Evolutionary conservation across 2,797 vertebrate genomes (phyloP), one percentile per base, ranked within the genome.

Genomic region (Rhinichthys osculus): DNA sequence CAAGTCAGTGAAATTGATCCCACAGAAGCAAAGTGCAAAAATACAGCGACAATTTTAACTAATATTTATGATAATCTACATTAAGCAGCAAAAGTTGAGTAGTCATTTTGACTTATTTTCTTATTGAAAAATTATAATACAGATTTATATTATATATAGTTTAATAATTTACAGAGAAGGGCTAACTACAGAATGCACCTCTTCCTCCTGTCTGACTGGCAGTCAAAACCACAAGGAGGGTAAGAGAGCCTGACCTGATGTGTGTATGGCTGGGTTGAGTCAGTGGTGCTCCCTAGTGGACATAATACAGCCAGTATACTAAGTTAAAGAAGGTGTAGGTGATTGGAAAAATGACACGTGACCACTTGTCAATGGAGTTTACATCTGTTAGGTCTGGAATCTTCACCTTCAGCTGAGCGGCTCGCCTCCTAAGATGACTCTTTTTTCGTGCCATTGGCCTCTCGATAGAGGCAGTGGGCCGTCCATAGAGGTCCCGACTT

Each of bases 321-420:
- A 98, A 94, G 93, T 99, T 99, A 91, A 99, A 99, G 95, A 98
- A 97, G 88, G 96, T 96, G 91, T 98, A 99, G 0, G 95, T 94
- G 89, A 98, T 96, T 44, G 98, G 98, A 91, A 99, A 99, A 86
- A 99, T 93, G 88, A 98, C 96, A 83, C 98, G 96, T 82, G 98
- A 99, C 97, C 97, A 99, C 90, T 97, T 98, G 96, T 99, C 98
- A 92, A 99, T 98, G 87, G 96, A 95, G 57, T 98, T 99, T 87
- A 99, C 98, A 52, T 99, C 97, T 66, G 96, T 98, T 93, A 99
- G 94, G 93, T 98, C 96, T 0, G 97, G 98, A 91, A 99, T 99
- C 93, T 99, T 99, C 92, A 98, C 96, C 92, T 96, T 98, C 87
- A 98, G 96, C 92, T 99, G 97, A 23, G 97, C 98, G 21, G 97